A percentile compares a stretch with the other conserved stretches of the same genome.
These are phyloP conservation scores for Nematolebias whitei DNA, from an alignment of 2,113 vertebrate species.

Conservation along the genomic window DNA sequence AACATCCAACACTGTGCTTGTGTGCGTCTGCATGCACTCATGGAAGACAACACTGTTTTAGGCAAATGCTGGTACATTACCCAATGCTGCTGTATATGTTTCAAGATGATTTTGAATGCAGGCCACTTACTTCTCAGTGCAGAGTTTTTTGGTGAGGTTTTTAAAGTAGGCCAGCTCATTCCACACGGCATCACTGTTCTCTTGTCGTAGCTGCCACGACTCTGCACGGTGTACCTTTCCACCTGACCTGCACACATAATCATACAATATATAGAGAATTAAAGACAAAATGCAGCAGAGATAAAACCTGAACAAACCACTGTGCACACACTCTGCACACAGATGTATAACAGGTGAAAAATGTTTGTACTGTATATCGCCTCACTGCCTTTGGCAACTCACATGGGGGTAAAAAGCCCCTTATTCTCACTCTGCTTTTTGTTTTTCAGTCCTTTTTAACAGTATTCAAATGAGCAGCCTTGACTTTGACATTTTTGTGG, in stretches of 20 bases:
- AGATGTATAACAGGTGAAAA: slow-evolving; percentile 54
- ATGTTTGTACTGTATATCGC: slow-evolving; percentile 44
- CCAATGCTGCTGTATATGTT: neutral
- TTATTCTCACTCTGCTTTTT: slow-evolving; percentile 63
- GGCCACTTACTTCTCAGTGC: slow-evolving; percentile 86
- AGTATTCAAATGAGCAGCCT: slow-evolving; percentile 82
- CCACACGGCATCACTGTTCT: slow-evolving; percentile 87
- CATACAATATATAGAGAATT: slow-evolving; percentile 7
- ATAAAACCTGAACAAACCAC: slow-evolving; percentile 15
- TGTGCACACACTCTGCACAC: slow-evolving; percentile 22
- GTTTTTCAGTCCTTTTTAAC: slow-evolving; percentile 73
- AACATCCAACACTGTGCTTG: slow-evolving; percentile 46
- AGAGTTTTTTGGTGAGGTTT: slow-evolving; percentile 84
- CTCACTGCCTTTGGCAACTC: slow-evolving; percentile 63
- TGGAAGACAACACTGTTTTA: neutral
- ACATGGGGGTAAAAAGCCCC: slow-evolving; percentile 64
- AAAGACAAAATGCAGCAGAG: slow-evolving; percentile 21
- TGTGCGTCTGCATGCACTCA: neutral
- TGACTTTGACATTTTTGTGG: slow-evolving; percentile 78
- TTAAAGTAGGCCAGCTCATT: slow-evolving; percentile 88
- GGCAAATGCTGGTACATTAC: neutral
- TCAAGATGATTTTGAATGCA: slow-evolving; percentile 41
- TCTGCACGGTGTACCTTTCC: slow-evolving; percentile 71
- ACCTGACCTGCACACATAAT: slow-evolving; percentile 67
- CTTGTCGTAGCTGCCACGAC: slow-evolving; percentile 80